Evolutionary conservation across 2,888 invertebrate species (phyloP).

Genomic region (Philereme transversata): DNA sequence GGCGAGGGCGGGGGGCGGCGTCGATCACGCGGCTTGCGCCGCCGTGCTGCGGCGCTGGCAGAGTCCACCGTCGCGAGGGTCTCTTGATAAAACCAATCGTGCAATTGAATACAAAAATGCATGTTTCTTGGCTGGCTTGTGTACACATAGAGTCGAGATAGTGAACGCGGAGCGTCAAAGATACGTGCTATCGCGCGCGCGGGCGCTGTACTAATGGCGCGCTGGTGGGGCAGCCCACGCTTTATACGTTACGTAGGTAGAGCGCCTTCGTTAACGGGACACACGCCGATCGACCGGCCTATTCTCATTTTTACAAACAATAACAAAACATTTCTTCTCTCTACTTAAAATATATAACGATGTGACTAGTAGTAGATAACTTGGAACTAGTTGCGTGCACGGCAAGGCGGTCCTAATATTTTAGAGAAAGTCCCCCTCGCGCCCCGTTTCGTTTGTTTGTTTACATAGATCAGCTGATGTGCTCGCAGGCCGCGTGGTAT

Average conservation of each 20-base stretch:
- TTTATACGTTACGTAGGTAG: conserved; percentile 81
- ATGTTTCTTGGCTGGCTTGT: conserved; percentile 72
- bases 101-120: conserved; percentile 77
- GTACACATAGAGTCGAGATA: conserved; percentile 82
- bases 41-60: conserved; percentile 72
- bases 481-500: conserved; percentile 47
- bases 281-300: conserved; percentile 80
- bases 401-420: conserved; percentile 29
- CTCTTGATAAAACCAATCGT: conserved; percentile 81
- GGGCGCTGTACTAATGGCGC: conserved; percentile 80
- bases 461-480: conserved; percentile 76
- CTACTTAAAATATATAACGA: conserved; percentile 50
- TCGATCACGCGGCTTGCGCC: conserved; percentile 68
- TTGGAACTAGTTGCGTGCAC: conserved; percentile 29
- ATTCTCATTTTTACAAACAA: conserved; percentile 81
- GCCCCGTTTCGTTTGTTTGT: conserved; percentile 54
- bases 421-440: conserved; percentile 45
- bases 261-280: conserved; percentile 80
- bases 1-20: conserved; percentile 75
- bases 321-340: conserved; percentile 63
- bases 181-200: conserved; percentile 81
- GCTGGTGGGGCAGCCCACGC: conserved; percentile 78
- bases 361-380: conserved; percentile 30
- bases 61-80: conserved; percentile 72
- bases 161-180: conserved; percentile 71